Evolutionary conservation across 1,140 invertebrate species (phyloP).

Genomic region (Drosophila takahashii): DNA sequence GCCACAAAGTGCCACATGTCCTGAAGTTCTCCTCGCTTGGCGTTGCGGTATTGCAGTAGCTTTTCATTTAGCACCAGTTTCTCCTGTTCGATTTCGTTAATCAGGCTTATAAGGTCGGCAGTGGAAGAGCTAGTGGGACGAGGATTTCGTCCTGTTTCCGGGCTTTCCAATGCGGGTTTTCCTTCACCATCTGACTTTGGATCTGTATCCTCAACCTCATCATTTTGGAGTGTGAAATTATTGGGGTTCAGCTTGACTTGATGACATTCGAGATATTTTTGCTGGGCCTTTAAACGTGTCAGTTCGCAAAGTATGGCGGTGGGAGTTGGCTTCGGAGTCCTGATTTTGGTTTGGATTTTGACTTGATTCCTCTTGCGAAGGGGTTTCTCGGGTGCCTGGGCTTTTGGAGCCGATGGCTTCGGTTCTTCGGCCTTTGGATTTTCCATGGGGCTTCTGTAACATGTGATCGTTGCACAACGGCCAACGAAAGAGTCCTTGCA

Average conservation of each 20-base stretch:
- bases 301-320: conserved; percentile 74
- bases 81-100: conserved; percentile 69
- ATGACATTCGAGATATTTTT: conserved; percentile 84
- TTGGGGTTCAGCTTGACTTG: conserved; percentile 69
- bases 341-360: not conserved
- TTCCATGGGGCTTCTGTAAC: conserved; percentile 37
- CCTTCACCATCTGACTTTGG: not conserved
- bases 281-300: conserved; percentile 78
- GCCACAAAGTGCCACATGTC: conserved; percentile 69
- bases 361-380: conserved; percentile 36
- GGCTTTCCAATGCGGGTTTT: not conserved
- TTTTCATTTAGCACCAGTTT: conserved; percentile 53
- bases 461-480: conserved; percentile 73
- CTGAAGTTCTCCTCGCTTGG: conserved; percentile 56
- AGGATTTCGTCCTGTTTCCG: not conserved
- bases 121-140: conserved; percentile 45
- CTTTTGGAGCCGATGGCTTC: conserved; percentile 10
- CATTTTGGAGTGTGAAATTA: conserved; percentile 47
- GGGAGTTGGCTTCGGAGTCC: conserved; percentile 44
- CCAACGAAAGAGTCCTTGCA: conserved; percentile 59
- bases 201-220: not conserved
- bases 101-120: conserved; percentile 29
- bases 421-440: conserved; percentile 6
- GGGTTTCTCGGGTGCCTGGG: conserved; percentile 45
- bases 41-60: conserved; percentile 37